Evolutionary conservation across 2,888 invertebrate species (phyloP).

Genomic region (Andrena marginata): DNA sequence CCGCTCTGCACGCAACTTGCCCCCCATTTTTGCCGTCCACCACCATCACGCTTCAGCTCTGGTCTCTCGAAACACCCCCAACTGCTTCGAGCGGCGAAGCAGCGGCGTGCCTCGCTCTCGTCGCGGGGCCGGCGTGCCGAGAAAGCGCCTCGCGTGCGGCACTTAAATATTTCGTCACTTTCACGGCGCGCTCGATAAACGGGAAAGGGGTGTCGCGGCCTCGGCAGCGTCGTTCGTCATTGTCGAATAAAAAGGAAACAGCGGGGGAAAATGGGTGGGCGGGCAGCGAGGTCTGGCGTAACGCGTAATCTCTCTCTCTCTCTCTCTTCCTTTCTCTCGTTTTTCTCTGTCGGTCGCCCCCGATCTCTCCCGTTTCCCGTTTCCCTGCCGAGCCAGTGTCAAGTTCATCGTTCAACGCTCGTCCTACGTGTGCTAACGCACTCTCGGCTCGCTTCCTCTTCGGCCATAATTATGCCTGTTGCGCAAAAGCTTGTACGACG

Average conservation of each 20-base stretch:
- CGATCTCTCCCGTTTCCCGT: constrained; percentile 39
- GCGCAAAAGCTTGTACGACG: constrained; percentile 72
- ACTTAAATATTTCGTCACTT: constrained; percentile 42
- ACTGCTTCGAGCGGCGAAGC: no score
- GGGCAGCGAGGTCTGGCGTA: neutral
- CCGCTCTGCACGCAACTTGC: neutral
- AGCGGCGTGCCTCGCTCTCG: neutral
- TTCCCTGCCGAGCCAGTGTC: constrained; percentile 69
- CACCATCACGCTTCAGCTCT: neutral
- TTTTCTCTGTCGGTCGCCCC: neutral
- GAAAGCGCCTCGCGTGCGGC: constrained; percentile 11
- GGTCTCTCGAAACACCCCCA: neutral
- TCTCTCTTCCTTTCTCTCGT: constrained; percentile 2
- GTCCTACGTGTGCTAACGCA: constrained; percentile 78
- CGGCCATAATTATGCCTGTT: constrained; percentile 76
- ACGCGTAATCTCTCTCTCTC: constrained; percentile 24
- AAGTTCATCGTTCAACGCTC: constrained; percentile 80
- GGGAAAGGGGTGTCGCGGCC: constrained; percentile 3
- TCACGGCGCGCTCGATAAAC: constrained; percentile 20
- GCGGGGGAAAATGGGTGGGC: constrained; percentile 32
- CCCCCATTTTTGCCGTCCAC: neutral
- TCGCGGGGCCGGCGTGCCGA: neutral
- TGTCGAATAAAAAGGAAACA: constrained; percentile 12
- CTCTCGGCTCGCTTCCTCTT: constrained; percentile 74
- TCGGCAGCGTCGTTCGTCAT: constrained; percentile 21